These are phyloP conservation scores for Limonius californicus DNA, from an alignment of 1,140 invertebrate genomes.

Conservation along the genomic window DNA sequence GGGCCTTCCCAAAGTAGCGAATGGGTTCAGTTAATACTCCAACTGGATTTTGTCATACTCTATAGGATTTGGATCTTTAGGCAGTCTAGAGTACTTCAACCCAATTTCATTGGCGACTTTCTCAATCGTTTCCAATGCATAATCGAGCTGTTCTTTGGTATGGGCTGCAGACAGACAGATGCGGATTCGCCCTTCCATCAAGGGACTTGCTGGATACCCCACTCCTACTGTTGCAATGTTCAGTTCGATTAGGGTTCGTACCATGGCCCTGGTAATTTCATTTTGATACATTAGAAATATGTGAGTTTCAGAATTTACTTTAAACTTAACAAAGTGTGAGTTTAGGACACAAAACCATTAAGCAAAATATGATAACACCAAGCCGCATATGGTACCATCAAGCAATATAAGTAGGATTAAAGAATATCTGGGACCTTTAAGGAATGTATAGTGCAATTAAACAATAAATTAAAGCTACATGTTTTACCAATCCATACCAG, in stretches of 20 bases:
- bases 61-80: slow-evolving; percentile 55
- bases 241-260: slow-evolving; percentile 74
- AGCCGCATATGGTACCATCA: too few species aligned
- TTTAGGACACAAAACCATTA: background rate
- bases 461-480: too few species aligned
- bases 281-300: too few species aligned
- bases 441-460: too few species aligned
- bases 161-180: slow-evolving; percentile 97
- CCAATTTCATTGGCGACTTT: slow-evolving; percentile 66
- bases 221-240: slow-evolving; percentile 94
- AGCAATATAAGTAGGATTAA: too few species aligned
- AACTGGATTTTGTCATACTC: slow-evolving; percentile 49
- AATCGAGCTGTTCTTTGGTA: slow-evolving; percentile 92
- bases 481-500: too few species aligned
- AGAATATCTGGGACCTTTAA: too few species aligned
- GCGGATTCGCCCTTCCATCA: slow-evolving; percentile 88
- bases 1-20: background rate
- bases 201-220: slow-evolving; percentile 96
- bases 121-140: slow-evolving; percentile 70
- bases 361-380: too few species aligned
- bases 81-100: slow-evolving; percentile 67
- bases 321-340: background rate
- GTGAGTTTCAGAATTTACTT: too few species aligned
- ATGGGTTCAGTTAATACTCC: background rate
- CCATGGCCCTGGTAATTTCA: slow-evolving; percentile 63